Base-by-base conservation (phyloP, 2,113 vertebrate species). In the Nyctibius bracteatus region DNA sequence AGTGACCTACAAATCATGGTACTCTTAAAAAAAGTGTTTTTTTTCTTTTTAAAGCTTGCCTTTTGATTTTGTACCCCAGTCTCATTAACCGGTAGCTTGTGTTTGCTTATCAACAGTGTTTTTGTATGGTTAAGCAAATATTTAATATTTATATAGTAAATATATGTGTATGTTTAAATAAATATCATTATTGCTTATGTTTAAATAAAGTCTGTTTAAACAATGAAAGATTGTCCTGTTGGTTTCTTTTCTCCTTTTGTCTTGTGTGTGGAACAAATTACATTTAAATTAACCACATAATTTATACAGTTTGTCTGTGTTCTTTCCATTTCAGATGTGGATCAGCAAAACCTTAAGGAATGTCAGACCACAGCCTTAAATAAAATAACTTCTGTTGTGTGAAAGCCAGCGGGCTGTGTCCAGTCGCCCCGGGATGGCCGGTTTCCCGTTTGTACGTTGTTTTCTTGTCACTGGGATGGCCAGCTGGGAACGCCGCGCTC, bases 81-180 rank as follows among this genome's bases (percentile, higher is more conserved):
- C 47, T 59, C 0, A 0, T 30, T 6, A 25, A 25, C 33, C 8
- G 0, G 39, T 51, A 30, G 41, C 8, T 8, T 2, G 16, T 46
- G n/a, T 58, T 90, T 63, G 41, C 49, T 81, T 80, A 63, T 35
- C 80, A 14, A 12, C 14, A 10, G 58, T 27, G 58, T 3, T 25
- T 82, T 47, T 65, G 49, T 30, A 51, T 8, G 25, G 21, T 61
- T 90, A 83, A 88, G 62, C 47, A 73, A 87, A 79, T 90, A 71
- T 35, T 63, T 70, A 83, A 41, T 73, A 61, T 59, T 86, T 70
- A 27, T 47, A 73, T 17, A 58, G 51, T 27, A 77, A 90, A 51
- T 37, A 72, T 4, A 41, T 20, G 15, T 9, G 41, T 49, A 24
- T 23, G 79, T 24, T 80, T 68, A 68, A 67, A 49, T 74, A 91